Base-by-base conservation (phyloP, 2,888 invertebrate genomes). In the Andrena haemorrhoa region DNA sequence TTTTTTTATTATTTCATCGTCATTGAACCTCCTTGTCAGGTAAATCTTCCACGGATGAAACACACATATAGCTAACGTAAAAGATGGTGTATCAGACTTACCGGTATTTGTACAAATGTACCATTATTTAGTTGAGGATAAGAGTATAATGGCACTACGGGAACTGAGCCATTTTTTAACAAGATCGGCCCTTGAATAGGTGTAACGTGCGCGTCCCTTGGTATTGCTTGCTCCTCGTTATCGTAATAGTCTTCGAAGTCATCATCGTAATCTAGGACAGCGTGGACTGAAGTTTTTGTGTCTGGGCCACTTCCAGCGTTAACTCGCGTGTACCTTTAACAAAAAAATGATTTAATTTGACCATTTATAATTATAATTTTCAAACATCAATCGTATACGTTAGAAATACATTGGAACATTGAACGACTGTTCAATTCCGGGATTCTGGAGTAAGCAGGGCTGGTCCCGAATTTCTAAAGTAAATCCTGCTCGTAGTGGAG, bases 121-220 rank as follows among this genome's bases (percentile, higher is more conserved):
- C 98, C 98, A 94, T 98, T 98, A 94, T 97, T 97, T 91, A 97
- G 95, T 88, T 97, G 97, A 66, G 97, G 97, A 94, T 98, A 98
- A 70, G 98, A 97, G 89, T 97, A 98, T 61, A 98, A 95, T 29
- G 98, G 98, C 83, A 98, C 97, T 6, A 98, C 98, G 64, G 98
- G 98, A 69, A 98, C 97, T 61, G 96, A 96, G 79, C 97, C 97
- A 93, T 98, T 98, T 94, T 97, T 97, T 87, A 98, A 94, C 91
- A 96, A 96, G 93, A 98, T 98, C n/a, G 98, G 98, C 49, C 98
- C 98, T 94, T 97, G 97, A 79, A 98, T 97, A 33, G 98, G 98
- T 29, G 98, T 97, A 69, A 97, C 97, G 20, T 96, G 95, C 83
- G 96, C 95, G 91, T 94, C 94, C 72, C 89, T 89, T 35, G 93